A percentile compares a stretch with the other conserved stretches of the same genome.
These are phyloP conservation scores for Ellobius talpinus DNA, from an alignment of 2,113 vertebrate genomes.

Conservation along the genomic window DNA sequence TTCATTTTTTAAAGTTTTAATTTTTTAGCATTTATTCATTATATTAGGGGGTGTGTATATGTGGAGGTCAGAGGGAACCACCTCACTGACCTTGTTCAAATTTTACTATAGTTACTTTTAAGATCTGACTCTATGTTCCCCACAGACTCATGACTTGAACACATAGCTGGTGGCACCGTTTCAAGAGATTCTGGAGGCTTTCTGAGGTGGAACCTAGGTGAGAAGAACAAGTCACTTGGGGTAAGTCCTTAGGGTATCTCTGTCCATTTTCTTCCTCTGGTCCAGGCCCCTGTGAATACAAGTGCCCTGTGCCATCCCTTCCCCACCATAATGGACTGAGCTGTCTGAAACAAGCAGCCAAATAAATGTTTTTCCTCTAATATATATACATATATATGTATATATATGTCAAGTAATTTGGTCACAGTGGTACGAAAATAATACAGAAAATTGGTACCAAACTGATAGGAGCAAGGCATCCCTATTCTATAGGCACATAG, in stretches of 20 bases:
- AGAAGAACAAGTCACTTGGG: background rate
- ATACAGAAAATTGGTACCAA: background rate
- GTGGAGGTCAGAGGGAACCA: background rate
- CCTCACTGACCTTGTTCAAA: background rate
- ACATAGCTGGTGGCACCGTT: background rate
- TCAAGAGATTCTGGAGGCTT: background rate
- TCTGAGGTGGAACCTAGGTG: background rate
- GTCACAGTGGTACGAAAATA: background rate
- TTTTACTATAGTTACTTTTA: background rate
- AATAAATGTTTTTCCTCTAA: background rate
- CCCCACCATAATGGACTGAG: background rate
- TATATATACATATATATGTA: too few species aligned
- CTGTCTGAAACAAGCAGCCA: background rate
- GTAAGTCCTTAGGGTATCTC: background rate
- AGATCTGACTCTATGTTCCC: background rate
- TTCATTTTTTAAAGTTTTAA: background rate
- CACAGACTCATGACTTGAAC: background rate
- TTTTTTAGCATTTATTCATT: background rate
- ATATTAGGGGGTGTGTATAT: background rate
- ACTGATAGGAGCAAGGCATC: background rate
- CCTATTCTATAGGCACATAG: background rate
- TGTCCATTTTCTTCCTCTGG: background rate
- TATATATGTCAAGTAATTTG: too few species aligned
- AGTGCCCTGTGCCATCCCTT: background rate
- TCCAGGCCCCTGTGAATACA: background rate